Conservation (phyloP, 2,113 vertebrate genomes). For the Larimichthys polyactis region DNA sequence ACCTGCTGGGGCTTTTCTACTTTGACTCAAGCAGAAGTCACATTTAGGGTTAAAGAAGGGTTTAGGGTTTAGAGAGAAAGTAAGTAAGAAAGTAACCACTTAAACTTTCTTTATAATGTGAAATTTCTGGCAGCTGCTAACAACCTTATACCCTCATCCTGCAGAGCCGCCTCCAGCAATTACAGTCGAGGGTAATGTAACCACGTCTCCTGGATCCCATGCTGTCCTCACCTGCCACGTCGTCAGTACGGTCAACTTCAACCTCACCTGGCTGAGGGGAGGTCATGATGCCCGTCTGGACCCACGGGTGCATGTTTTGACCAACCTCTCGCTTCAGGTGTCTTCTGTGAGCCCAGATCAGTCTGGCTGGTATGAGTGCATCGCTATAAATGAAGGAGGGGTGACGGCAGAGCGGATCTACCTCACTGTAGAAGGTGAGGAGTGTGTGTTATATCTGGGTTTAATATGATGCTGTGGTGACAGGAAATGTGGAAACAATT, state of each 20-base stretch:
- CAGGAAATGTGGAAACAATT: background rate
- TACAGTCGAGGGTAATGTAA: slow-evolving; percentile 85
- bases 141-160: slow-evolving; percentile 1
- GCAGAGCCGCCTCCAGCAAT: slow-evolving; percentile 93
- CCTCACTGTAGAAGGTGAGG: slow-evolving; percentile 92
- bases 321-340: slow-evolving; percentile 90
- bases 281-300: slow-evolving; percentile 82
- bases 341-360: slow-evolving; percentile 79
- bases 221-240: slow-evolving; percentile 89
- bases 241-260: slow-evolving; percentile 88
- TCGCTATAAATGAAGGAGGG: slow-evolving; percentile 89
- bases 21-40: background rate
- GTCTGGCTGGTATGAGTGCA: slow-evolving; percentile 89
- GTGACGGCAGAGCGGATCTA: slow-evolving; percentile 81
- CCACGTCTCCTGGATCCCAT: slow-evolving; percentile 83
- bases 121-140: background rate
- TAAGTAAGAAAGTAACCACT: background rate
- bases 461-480: background rate
- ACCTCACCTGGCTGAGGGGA: slow-evolving; percentile 91
- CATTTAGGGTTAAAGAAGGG: background rate
- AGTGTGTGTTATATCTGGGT: background rate
- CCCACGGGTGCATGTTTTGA: slow-evolving; percentile 76
- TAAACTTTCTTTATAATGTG: slow-evolving; percentile 1
- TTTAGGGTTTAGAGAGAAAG: background rate
- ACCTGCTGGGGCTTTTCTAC: background rate